Evolutionary conservation across 35 echinoderm and acorn worm species (phyloP).

Genomic region (Lytechinus variegatus): DNA sequence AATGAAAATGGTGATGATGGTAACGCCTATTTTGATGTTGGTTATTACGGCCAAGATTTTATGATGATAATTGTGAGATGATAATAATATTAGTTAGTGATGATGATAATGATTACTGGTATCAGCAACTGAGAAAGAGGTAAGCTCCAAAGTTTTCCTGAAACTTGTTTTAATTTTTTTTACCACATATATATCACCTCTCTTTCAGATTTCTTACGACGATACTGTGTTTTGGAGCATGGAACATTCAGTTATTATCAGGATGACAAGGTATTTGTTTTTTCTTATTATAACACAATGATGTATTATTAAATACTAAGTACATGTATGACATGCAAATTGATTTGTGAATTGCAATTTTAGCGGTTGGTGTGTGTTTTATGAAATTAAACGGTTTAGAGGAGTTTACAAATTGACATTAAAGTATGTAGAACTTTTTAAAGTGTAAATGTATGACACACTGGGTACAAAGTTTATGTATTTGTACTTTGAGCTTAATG

Average conservation of each 20-base stretch:
- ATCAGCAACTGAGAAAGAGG: too few species aligned
- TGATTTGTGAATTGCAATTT: too few species aligned
- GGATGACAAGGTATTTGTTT: constrained; percentile 67
- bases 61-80: background rate
- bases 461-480: background rate
- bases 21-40: too few species aligned
- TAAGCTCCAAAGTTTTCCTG: too few species aligned
- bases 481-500: background rate
- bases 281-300: too few species aligned
- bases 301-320: too few species aligned
- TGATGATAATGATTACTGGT: background rate
- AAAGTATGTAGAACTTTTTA: too few species aligned
- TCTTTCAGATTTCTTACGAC: constrained; percentile 79
- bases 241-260: constrained; percentile 81
- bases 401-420: too few species aligned
- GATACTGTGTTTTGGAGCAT: constrained; percentile 81
- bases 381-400: too few species aligned
- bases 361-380: too few species aligned
- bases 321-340: too few species aligned
- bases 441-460: too few species aligned
- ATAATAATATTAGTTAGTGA: background rate
- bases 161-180: background rate
- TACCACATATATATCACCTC: background rate
- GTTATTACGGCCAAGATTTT: background rate
- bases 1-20: background rate